Base-by-base conservation (phyloP, 2,888 invertebrate genomes). In the Luperina nickerlii region DNA sequence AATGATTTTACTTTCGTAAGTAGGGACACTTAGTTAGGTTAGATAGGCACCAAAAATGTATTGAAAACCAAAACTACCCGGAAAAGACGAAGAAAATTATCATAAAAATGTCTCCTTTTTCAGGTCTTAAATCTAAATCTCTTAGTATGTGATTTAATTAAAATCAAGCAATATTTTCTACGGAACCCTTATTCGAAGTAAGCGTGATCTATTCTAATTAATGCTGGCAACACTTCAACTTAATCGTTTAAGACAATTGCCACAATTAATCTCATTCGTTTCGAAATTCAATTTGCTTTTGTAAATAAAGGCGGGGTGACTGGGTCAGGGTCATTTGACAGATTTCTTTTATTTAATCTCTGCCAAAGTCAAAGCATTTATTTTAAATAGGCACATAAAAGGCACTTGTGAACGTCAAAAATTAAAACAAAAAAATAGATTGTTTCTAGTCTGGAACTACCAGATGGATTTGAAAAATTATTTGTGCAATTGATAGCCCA, bases 211-310 rank as follows among this genome's bases (percentile, higher is more conserved):
- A 85, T 83, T 81, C 45, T 84, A 89, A 87, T 90, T 85, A 83
- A 87, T 79, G 79, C 79, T 86, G 85, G 86, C 87, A 90, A 87
- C 87, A 89, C 86, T 89, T 72, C 32, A 82, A 73, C 57, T 74
- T 82, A 87, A 87, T 85, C 88, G 83, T 87, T 87, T 88, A 86
- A 90, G 78, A 91, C 92, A 93, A 93, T 91, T 86, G 89, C 85
- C 54, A 85, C 90, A 88, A 91, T 93, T 92, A 91, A 86, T 90
- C 83, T 82, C 85, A 89, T 84, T 89, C 77, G 81, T 91, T 92
- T 89, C 88, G 90, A 91, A 92, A 92, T 83, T 88, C 86, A 86
- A 90, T 88, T 89, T 82, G 87, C 87, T 87, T 90, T 84, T 78
- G 78, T 87, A 87, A 87, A 86, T 88, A 84, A 84, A 74, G 76